Evolutionary conservation across 1,140 invertebrate genomes (phyloP).

Genomic region (Cydia splendana): DNA sequence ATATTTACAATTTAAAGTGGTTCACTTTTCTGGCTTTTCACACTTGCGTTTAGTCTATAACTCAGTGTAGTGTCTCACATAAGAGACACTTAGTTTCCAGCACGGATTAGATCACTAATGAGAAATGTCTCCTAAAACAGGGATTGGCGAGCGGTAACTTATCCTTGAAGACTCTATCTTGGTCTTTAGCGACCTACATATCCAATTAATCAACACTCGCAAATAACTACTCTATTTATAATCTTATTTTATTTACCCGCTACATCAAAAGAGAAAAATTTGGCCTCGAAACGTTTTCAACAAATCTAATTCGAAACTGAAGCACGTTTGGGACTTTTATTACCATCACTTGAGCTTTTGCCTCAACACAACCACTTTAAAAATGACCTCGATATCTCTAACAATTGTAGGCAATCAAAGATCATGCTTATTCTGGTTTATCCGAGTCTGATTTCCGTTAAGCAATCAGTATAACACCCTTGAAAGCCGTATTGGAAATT

Average conservation of each 20-base stretch:
- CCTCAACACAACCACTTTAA: neutral
- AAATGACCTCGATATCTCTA: neutral
- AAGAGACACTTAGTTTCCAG: too few relatives aligned
- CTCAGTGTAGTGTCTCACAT: too few relatives aligned
- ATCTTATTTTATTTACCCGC: conserved; percentile 31
- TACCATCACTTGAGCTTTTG: neutral
- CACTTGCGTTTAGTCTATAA: too few relatives aligned
- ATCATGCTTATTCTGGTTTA: neutral
- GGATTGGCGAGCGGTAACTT: too few relatives aligned
- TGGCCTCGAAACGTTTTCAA: conserved; percentile 36
- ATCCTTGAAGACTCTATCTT: too few relatives aligned
- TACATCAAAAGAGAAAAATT: conserved; percentile 42
- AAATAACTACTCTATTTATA: conserved; percentile 24
- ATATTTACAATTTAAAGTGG: too few relatives aligned
- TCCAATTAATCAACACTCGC: neutral
- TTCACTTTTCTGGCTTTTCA: too few relatives aligned
- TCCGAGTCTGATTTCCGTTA: neutral
- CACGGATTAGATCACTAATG: too few relatives aligned
- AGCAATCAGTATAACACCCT: neutral
- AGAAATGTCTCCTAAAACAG: too few relatives aligned
- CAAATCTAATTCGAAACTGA: conserved; percentile 49
- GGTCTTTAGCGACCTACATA: neutral
- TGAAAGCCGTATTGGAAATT: conserved; percentile 48
- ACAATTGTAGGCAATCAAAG: neutral
- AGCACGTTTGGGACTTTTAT: conserved; percentile 32